A percentile compares a stretch with the other conserved stretches of the same genome.
These are phyloP conservation scores for Papilio aristodemus DNA, from an alignment of 1,140 invertebrate species.

Conservation along the genomic window DNA sequence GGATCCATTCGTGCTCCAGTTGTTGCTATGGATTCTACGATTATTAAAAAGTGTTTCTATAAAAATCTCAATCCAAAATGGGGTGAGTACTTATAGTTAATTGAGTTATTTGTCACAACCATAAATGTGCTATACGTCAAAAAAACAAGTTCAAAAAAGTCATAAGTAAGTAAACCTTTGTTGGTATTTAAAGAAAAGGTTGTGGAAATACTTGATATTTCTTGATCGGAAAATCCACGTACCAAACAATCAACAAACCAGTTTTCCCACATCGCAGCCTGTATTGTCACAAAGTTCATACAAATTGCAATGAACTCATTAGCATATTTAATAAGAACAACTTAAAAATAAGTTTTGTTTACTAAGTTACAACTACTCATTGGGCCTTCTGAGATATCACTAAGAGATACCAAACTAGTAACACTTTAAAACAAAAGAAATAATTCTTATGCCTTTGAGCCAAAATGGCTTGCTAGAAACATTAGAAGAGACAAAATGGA, in stretches of 20 bases:
- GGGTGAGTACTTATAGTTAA: not conserved
- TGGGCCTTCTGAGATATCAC: too few species aligned
- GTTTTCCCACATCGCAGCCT: not conserved
- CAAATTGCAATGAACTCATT: slow-evolving; percentile 12
- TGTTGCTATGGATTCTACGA: too few species aligned
- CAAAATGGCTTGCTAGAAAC: too few species aligned
- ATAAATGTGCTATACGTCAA: not conserved
- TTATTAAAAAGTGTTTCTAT: too few species aligned
- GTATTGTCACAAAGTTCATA: slow-evolving; percentile 7
- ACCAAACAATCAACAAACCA: not conserved
- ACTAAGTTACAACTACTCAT: not conserved
- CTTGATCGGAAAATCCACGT: not conserved
- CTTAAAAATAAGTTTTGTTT: not conserved
- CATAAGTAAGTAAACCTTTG: not conserved
- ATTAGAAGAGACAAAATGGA: too few species aligned
- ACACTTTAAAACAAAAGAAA: too few species aligned
- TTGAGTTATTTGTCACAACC: not conserved
- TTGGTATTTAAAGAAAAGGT: slow-evolving; percentile 4
- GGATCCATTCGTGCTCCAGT: too few species aligned
- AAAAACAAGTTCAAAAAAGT: slow-evolving; percentile 10
- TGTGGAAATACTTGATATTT: not conserved
- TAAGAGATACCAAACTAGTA: too few species aligned
- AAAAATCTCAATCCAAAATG: too few species aligned
- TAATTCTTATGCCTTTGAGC: too few species aligned
- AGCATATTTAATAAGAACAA: not conserved